These are phyloP conservation scores for Dicyrtomina minuta DNA, from an alignment of 2,888 invertebrate genomes.

Conservation along the genomic window DNA sequence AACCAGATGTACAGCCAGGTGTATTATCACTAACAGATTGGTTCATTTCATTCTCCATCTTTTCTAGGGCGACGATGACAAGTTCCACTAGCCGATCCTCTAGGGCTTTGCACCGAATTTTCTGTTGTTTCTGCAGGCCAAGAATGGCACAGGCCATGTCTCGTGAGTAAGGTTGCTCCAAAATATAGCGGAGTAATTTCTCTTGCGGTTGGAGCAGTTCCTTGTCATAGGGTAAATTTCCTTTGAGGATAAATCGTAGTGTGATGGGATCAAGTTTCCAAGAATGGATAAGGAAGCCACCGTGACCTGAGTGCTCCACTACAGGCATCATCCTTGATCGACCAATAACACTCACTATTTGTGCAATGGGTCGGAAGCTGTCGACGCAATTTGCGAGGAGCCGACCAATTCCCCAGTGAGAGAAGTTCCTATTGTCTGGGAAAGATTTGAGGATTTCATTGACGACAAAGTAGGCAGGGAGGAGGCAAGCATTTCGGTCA, in stretches of 20 bases:
- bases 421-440: constrained; percentile 76
- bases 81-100: constrained; percentile 91
- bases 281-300: constrained; percentile 84
- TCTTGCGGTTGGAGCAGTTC: constrained; percentile 87
- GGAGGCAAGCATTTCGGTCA: constrained; percentile 84
- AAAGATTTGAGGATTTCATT: constrained; percentile 91
- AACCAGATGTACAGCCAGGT: too few relatives aligned
- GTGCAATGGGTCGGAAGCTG: constrained; percentile 82
- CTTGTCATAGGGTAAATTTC: constrained; percentile 83
- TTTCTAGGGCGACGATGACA: constrained; percentile 88
- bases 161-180: constrained; percentile 91
- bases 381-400: constrained; percentile 85
- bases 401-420: constrained; percentile 88
- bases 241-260: constrained; percentile 69
- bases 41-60: constrained; percentile 67
- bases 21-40: constrained; percentile 58
- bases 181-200: constrained; percentile 78
- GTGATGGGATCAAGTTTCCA: constrained; percentile 89
- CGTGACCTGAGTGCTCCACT: constrained; percentile 88
- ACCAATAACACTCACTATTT: constrained; percentile 92
- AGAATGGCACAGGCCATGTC: constrained; percentile 96
- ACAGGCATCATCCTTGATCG: constrained; percentile 89
- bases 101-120: constrained; percentile 80
- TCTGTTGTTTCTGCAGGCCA: constrained; percentile 88
- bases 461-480: constrained; percentile 92